Evolutionary conservation across 2,113 vertebrate genomes (phyloP), one percentile per base, ranked within the genome.

Genomic region (Pyrgilauda ruficollis): DNA sequence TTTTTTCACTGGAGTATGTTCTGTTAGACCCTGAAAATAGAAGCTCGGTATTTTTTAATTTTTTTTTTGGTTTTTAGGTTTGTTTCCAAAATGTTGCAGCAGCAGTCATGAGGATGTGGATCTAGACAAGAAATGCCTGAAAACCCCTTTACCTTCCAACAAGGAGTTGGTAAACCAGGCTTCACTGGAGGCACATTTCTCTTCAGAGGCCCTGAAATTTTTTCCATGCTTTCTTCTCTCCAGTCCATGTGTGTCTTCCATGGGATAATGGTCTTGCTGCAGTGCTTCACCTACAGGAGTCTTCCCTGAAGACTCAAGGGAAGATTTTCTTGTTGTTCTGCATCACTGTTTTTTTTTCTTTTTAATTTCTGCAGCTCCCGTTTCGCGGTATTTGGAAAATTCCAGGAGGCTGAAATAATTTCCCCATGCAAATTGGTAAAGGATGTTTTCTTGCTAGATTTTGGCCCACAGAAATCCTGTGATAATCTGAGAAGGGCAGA

Each of bases 401-500:
- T 62, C 41, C 15, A 11, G 20, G 59, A 28, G 59, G 5, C 59
- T 69, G 90, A 88, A 92, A 26, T 41, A 52, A 31, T 61, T 50
- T 24, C 31, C 52, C 22, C 0, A 0, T 78, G 73, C 35, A 69
- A 44, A 90, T 87, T 64, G 37, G 15, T 39, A 67, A 73, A 77
- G 93, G 70, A 85, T 91, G 62, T 85, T 94, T 90, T 85, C 82
- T 63, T 55, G 81, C 74, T 75, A 8, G 58, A 13, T 75, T 68
- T 64, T 73, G 63, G 37, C 90, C n/a, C 21, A 33, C 59, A 85
- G 96, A 80, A 92, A 93, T 88, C 79, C 88, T 24, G 49, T 66
- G 24, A 69, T 80, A 78, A 93, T 75, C 85, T 37, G 83, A 93
- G 93, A 94, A 68, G 52, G 74, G 56, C 90, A 93, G 94, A 91